Base-by-base conservation (phyloP, 2,888 invertebrate species). In the Synanthedon tipuliformis region DNA sequence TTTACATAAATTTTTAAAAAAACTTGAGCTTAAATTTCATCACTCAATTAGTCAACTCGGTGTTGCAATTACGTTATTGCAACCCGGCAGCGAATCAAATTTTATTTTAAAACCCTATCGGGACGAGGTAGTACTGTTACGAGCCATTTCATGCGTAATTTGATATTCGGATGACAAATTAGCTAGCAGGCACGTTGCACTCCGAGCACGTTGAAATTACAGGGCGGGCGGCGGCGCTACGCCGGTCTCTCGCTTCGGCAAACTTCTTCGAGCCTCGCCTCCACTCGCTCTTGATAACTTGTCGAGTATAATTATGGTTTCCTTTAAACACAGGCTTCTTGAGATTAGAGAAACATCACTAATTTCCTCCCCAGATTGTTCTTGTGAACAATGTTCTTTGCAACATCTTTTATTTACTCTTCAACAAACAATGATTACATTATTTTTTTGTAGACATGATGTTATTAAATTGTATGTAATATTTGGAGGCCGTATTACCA, bases 91-190 rank as follows among this genome's bases (percentile, higher is more conserved):
- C 59, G 72, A 78, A 77, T 82, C 78, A 71, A 78, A 82, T 81
- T 81, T 76, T 80, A 71, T 79, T 85, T 84, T 76, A 75, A 81
- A 82, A 75, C 69, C 66, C 64, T 75, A 77, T 76, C 67, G 66
- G 68, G 74, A 70, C 71, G 61, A 61, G 57, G 72, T 75, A 78
- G 67, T 83, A 76, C 76, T 70, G 81, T 81, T 80, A 76, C 83
- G 76, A 75, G 78, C 79, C 78, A 81, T 84, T 86, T 82, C 78
- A 74, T 73, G 75, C 75, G 83, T 85, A 82, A 86, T 85, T 86
- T 81, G 84, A 86, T 86, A 85, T 84, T 81, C 78, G 75, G 75
- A 78, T 86, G 85, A 85, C 84, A 85, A 86, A 86, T 86, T 85
- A 82, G 82, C 80, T 75, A 69, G 70, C 72, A 71, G 70, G 34